Evolutionary conservation across 1,140 invertebrate species (phyloP).

Genomic region (Epicauta chinensis): DNA sequence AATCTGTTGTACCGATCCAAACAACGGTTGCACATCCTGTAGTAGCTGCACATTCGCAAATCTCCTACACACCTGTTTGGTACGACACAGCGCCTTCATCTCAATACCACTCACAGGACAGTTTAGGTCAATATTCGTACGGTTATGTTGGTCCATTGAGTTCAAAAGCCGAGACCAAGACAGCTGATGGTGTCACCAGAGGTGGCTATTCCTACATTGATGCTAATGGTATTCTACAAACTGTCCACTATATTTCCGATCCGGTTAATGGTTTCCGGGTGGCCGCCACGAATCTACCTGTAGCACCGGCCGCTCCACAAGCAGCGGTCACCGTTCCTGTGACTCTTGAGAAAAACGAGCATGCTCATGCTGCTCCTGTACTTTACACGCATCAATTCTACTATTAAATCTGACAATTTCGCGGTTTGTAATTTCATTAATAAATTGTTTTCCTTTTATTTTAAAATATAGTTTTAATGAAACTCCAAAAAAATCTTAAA

Average conservation of each 20-base stretch:
- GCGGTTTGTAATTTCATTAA: not conserved
- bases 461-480: too few relatives aligned
- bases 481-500: too few relatives aligned
- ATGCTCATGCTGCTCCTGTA: conserved; percentile 8
- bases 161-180: conserved; percentile 57
- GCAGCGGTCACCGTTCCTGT: not conserved
- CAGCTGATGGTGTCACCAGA: conserved; percentile 57
- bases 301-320: conserved; percentile 26
- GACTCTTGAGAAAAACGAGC: not conserved
- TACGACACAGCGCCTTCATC: conserved; percentile 7
- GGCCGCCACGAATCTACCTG: conserved; percentile 57
- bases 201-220: conserved; percentile 68
- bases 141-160: conserved; percentile 61
- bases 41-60: conserved; percentile 5
- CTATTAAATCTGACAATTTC: conserved; percentile 13
- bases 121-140: conserved; percentile 56
- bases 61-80: conserved; percentile 25
- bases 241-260: conserved; percentile 61
- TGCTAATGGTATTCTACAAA: conserved; percentile 58
- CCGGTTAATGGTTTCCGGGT: conserved; percentile 58
- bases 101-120: conserved; percentile 53
- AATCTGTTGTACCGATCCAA: conserved; percentile 26
- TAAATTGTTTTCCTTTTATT: too few relatives aligned
- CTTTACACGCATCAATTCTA: conserved; percentile 19
- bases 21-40: conserved; percentile 8